Evolutionary conservation across 2,888 invertebrate genomes (phyloP).

Genomic region (Euplexia lucipara): DNA sequence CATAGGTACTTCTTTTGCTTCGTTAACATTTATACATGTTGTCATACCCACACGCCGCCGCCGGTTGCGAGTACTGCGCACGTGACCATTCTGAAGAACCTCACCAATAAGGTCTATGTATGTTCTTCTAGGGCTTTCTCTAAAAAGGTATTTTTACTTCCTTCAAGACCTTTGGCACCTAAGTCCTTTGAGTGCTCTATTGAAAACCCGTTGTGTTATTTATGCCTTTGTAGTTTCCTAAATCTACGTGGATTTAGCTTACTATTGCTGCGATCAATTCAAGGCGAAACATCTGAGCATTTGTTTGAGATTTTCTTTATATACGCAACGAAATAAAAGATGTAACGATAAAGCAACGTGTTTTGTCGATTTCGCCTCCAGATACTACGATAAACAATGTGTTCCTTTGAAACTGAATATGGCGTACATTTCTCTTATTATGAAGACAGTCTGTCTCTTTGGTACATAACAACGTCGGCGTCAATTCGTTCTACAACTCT

Average conservation of each 20-base stretch:
- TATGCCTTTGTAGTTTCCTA: conserved; percentile 44
- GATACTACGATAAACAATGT: conserved; percentile 16
- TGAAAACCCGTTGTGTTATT: conserved; percentile 32
- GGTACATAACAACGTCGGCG: neutral
- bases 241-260: conserved; percentile 25
- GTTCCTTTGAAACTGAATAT: conserved; percentile 16
- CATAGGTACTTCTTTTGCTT: too few species aligned
- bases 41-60: too few species aligned
- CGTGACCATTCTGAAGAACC: too few species aligned
- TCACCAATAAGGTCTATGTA: too few species aligned
- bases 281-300: conserved; percentile 12
- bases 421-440: neutral
- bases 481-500: neutral
- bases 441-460: neutral
- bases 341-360: conserved; percentile 11
- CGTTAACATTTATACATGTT: too few species aligned
- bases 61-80: too few species aligned
- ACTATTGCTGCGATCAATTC: conserved; percentile 40
- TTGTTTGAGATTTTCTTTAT: conserved; percentile 33
- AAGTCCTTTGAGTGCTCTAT: conserved; percentile 33
- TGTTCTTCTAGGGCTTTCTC: too few species aligned
- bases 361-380: neutral
- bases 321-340: conserved; percentile 41
- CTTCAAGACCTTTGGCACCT: conserved; percentile 10
- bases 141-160: conserved; percentile 15